phyloP scores from a whole-genome alignment of 2,888 invertebrate species.

The Noctua pronuba region DNA sequence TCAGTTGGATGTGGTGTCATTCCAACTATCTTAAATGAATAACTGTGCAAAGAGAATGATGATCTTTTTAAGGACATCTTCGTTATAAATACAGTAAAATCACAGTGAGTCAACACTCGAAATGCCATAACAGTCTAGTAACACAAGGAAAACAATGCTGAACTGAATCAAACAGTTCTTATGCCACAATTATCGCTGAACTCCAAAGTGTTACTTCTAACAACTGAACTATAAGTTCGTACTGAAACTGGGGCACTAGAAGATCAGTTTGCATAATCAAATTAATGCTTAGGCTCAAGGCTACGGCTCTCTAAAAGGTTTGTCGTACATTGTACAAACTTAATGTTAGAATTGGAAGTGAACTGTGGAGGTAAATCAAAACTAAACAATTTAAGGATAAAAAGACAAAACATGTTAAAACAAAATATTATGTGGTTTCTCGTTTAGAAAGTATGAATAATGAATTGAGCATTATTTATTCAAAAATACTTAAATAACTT shows the following conservation, averaged over 20 bases:
- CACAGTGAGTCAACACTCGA: constrained; percentile 6
- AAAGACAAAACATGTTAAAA: constrained; percentile 25
- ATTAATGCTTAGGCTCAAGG: constrained; percentile 68
- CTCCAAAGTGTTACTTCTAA: constrained; percentile 49
- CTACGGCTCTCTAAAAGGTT: constrained; percentile 61
- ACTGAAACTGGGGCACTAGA: constrained; percentile 67
- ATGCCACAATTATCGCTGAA: constrained; percentile 42
- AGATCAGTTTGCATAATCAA: constrained; percentile 70
- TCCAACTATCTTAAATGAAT: not conserved
- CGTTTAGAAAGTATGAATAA: constrained; percentile 35
- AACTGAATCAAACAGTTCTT: constrained; percentile 34
- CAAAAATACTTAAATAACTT: constrained; percentile 11
- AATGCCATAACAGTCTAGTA: constrained; percentile 34
- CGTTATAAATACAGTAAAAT: not conserved
- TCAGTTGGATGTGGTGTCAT: not conserved
- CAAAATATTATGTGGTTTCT: constrained; percentile 4
- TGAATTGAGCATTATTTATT: not conserved
- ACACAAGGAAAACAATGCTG: constrained; percentile 29
- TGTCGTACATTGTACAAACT: constrained; percentile 39
- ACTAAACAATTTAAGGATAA: not conserved
- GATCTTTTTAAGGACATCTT: not conserved
- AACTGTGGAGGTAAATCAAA: not conserved
- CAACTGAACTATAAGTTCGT: constrained; percentile 46
- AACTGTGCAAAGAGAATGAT: not conserved
- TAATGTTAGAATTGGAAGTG: constrained; percentile 10